A percentile compares a stretch with the other conserved stretches of the same genome.
Evolutionary conservation across 2,113 vertebrate genomes (phyloP).

Genomic region (Pelecanus crispus): DNA sequence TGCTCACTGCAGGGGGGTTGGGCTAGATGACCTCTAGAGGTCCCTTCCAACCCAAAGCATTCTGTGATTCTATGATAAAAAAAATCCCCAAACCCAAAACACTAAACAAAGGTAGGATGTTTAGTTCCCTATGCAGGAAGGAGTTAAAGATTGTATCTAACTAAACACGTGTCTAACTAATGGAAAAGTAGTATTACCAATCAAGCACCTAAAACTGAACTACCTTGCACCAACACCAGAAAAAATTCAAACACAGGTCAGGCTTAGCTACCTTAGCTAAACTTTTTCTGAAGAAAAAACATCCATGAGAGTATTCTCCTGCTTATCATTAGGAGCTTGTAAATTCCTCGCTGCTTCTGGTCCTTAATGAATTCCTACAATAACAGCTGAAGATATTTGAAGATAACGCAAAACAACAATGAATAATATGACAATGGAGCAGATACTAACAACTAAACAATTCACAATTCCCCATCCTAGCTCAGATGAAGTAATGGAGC

Average conservation of each 20-base stretch:
- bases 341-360: neutral
- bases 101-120: neutral
- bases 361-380: conserved; percentile 25
- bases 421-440: neutral
- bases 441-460: neutral
- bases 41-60: too few relatives aligned
- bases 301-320: neutral
- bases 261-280: neutral
- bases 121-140: neutral
- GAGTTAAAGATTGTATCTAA: neutral
- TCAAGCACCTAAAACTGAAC: neutral
- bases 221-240: neutral
- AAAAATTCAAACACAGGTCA: neutral
- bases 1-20: too few relatives aligned
- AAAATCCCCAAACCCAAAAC: neutral
- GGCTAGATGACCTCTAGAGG: too few relatives aligned
- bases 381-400: neutral
- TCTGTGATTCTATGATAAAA: too few relatives aligned
- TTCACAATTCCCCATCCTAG: neutral
- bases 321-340: neutral
- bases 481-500: conserved; percentile 20
- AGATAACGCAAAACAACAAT: neutral
- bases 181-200: neutral
- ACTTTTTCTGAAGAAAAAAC: neutral
- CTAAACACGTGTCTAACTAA: neutral